Percentiles rank a stretch among this genome's conserved stretches.
Evolutionary conservation across 2,113 vertebrate genomes (phyloP).

Genomic region (Cheirogaleus medius): DNA sequence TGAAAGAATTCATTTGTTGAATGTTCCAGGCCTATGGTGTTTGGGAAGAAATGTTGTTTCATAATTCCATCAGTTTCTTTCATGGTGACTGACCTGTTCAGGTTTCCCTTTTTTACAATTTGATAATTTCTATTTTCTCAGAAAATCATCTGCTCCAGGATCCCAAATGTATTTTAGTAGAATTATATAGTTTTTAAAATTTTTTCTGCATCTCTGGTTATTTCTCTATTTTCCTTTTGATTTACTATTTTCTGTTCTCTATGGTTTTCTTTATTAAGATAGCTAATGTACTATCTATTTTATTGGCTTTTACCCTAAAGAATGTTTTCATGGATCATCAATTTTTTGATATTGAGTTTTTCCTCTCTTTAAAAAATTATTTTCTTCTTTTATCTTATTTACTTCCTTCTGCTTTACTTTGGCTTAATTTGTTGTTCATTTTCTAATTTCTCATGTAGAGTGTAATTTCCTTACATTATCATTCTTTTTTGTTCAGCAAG

Average conservation of each 20-base stretch:
- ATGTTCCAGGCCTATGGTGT: neutral
- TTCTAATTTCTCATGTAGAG: conserved; percentile 12
- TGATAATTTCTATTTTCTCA: conserved; percentile 1
- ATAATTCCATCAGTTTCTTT: neutral
- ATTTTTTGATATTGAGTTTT: conserved; percentile 50
- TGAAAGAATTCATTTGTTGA: conserved; percentile 2
- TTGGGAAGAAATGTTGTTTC: neutral
- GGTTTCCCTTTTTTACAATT: neutral
- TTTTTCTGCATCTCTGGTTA: conserved; percentile 37
- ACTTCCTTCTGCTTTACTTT: neutral
- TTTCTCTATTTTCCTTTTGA: conserved; percentile 47
- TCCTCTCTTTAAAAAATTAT: conserved; percentile 33
- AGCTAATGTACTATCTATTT: conserved; percentile 24
- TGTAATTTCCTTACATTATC: conserved; percentile 18
- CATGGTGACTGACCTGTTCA: neutral
- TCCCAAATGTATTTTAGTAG: conserved; percentile 29
- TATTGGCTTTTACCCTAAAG: conserved; percentile 29
- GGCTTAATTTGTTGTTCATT: conserved; percentile 29
- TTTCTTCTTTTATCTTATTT: conserved; percentile 41
- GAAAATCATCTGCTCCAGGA: neutral
- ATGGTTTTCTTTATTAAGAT: conserved; percentile 36
- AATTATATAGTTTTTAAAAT: neutral
- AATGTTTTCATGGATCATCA: conserved; percentile 38
- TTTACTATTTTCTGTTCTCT: conserved; percentile 15
- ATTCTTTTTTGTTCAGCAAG: neutral